Evolutionary conservation across 1,140 invertebrate species (phyloP).

Genomic region (Antheraea pernyi): DNA sequence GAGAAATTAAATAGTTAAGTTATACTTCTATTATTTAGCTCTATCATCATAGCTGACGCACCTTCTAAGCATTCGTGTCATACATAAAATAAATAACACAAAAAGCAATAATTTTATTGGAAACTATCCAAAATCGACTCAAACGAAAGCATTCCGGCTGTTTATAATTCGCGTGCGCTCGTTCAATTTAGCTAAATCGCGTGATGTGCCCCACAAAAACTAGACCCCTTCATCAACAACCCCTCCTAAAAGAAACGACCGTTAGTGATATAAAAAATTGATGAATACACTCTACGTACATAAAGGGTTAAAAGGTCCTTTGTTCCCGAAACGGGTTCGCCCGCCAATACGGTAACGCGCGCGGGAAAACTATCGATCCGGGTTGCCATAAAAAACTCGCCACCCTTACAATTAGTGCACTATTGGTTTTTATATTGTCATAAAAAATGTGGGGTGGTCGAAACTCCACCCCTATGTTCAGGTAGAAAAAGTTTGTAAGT

Average conservation of each 20-base stretch:
- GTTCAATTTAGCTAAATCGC: conserved; percentile 61
- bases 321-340: conserved; percentile 47
- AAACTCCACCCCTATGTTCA: conserved; percentile 51
- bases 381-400: conserved; percentile 46
- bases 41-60: too few relatives aligned
- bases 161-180: conserved; percentile 40
- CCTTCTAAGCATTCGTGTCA: too few relatives aligned
- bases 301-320: conserved; percentile 49
- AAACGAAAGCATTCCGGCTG: conserved; percentile 8
- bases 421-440: conserved; percentile 54
- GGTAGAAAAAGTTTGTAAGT: conserved; percentile 44
- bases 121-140: not conserved
- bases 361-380: conserved; percentile 64
- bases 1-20: too few relatives aligned
- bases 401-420: conserved; percentile 47
- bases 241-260: conserved; percentile 59
- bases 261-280: conserved; percentile 63
- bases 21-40: too few relatives aligned
- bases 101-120: too few relatives aligned
- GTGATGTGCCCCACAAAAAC: conserved; percentile 63
- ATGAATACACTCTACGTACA: conserved; percentile 62
- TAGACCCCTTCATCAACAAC: conserved; percentile 37
- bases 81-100: too few relatives aligned
- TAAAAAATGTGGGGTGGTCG: conserved; percentile 63
- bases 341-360: conserved; percentile 46